Base-by-base conservation (phyloP, 2,113 vertebrate genomes). In the Bungarus multicinctus region DNA sequence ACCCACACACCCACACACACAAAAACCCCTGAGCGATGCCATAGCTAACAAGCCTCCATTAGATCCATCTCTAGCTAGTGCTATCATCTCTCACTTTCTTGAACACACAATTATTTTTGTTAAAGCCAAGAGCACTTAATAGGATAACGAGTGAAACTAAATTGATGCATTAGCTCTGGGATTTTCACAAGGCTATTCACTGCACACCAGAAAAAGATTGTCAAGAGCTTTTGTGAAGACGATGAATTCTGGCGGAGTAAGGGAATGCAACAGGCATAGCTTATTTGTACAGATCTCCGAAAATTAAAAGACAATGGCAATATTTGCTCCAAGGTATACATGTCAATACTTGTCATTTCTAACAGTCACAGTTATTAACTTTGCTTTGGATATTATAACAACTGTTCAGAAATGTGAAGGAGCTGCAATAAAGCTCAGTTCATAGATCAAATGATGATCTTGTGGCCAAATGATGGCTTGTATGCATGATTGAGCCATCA, bases 81-180 rank as follows among this genome's bases (percentile, higher is more conserved):
- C 22, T 87, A 92, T 94, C 60, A 87, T 69, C 50, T 69, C 93
- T 90, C 88, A 87, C 88, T 90, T 92, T 69, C 90, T 64, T 92
- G 88, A 94, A 89, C 81, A 57, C 39, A 57, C 88, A 87, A 87
- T 94, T 93, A 91, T 91, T 93, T 91, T 74, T 94, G 88, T 94
- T 92, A 88, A 94, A 90, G 88, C 55, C n/a, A 23, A 90, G 43
- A 94, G 89, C 93, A 81, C 81, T 93, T 94, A 94, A 92, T 92
- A 85, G 92, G 88, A 90, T 92, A 92, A 92, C 6, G 43, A 94
- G 89, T 47, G 57, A 58, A 39, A 90, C 45, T 88, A 92, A 90
- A 94, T 90, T 92, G 93, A 92, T 86, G 58, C 89, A 25, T 90
- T 92, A 92, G 85, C 53, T 20, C 58, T 90, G 93, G 58, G 91